phyloP scores from a whole-genome alignment of 2,113 vertebrate species.

The Nothocercus julius region DNA sequence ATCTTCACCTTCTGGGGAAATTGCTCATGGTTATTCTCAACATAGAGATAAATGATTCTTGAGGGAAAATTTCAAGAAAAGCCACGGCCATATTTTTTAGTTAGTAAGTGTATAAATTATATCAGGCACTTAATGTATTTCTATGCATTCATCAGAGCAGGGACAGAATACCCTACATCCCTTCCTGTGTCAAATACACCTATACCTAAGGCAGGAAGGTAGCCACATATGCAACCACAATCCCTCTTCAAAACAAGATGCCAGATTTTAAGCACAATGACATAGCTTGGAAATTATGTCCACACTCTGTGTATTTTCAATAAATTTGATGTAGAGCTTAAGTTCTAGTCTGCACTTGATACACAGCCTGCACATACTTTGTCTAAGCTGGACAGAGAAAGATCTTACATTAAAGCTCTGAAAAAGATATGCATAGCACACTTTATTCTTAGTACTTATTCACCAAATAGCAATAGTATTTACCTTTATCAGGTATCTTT shows the following conservation, averaged over 20 bases:
- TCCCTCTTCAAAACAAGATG: not conserved
- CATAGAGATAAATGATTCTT: not conserved
- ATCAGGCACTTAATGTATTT: not conserved
- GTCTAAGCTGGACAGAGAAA: conserved; percentile 15
- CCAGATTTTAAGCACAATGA: not conserved
- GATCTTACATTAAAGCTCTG: conserved; percentile 1
- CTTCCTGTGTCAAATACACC: not conserved
- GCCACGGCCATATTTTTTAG: not conserved
- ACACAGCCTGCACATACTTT: not conserved
- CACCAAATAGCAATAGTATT: not conserved
- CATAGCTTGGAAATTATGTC: conserved; percentile 1
- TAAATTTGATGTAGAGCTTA: not conserved
- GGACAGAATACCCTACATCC: not conserved
- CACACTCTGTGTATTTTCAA: not conserved
- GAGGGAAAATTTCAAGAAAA: conserved; percentile 27
- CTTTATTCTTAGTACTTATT: not conserved
- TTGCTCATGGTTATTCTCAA: conserved; percentile 13
- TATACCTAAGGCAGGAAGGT: not conserved
- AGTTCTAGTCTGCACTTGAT: not conserved
- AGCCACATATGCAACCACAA: not conserved
- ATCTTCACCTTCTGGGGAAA: conserved; percentile 46
- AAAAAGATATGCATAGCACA: not conserved
- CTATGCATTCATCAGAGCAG: not conserved
- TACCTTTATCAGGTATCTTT: not conserved
- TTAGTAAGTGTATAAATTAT: not conserved